phyloP scores from a whole-genome alignment of 2,797 vertebrate genomes.

The Sebastes hubbsi region DNA sequence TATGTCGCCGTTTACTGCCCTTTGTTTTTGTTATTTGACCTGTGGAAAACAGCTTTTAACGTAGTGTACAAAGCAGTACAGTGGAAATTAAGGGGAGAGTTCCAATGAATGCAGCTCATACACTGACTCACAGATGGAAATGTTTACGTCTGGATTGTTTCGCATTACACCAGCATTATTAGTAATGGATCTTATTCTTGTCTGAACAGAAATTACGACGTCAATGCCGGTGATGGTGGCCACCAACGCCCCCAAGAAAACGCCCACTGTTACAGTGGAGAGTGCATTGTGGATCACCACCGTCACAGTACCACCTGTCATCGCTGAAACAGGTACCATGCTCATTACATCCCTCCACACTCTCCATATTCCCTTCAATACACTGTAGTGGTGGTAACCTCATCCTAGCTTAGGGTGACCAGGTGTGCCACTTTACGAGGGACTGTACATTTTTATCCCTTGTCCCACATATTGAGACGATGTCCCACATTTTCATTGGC shows the following conservation, averaged over 20 bases:
- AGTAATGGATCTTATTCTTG: constrained; percentile 7
- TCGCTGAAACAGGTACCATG: constrained; percentile 72
- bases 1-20: constrained; percentile 54
- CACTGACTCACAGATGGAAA: constrained; percentile 13
- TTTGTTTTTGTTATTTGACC: constrained; percentile 71
- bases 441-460: too few relatives aligned
- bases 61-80: constrained; percentile 35
- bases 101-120: constrained; percentile 46
- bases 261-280: constrained; percentile 25
- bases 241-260: constrained; percentile 49
- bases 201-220: constrained; percentile 73
- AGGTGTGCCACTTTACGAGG: too few relatives aligned
- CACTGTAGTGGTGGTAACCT: background rate
- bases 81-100: constrained; percentile 34
- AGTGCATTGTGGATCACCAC: constrained; percentile 63
- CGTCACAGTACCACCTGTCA: constrained; percentile 58
- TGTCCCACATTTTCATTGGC: too few relatives aligned
- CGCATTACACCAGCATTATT: background rate
- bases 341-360: background rate
- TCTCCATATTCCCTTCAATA: background rate
- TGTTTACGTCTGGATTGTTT: constrained; percentile 20
- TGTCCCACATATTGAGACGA: too few relatives aligned
- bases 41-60: constrained; percentile 53
- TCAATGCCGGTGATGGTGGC: constrained; percentile 64
- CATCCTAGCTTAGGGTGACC: background rate